phyloP scores from a whole-genome alignment of 2,888 invertebrate genomes.

The Julus scandinavius region DNA sequence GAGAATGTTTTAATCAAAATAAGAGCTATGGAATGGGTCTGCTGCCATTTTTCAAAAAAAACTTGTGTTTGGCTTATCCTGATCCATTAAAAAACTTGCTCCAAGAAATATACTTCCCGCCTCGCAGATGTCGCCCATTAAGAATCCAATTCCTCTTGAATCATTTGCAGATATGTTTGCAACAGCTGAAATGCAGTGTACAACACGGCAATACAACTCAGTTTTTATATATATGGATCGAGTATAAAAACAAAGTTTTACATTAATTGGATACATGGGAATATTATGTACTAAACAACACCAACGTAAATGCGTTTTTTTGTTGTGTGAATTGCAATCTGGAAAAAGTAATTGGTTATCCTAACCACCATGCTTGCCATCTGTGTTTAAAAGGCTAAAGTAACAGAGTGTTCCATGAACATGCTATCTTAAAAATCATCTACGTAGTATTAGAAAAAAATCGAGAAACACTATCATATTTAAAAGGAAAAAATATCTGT shows the following conservation, averaged over 20 bases:
- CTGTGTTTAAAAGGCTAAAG: too few relatives aligned
- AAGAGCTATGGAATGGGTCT: neutral
- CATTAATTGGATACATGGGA: neutral
- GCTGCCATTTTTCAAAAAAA: neutral
- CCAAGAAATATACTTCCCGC: neutral
- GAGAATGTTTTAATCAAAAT: slow-evolving; percentile 4
- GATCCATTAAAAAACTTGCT: slow-evolving; percentile 9
- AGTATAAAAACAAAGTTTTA: neutral
- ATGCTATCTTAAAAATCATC: too few relatives aligned
- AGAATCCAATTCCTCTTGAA: neutral
- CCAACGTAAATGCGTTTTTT: neutral
- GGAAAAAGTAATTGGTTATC: neutral
- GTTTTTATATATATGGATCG: too few relatives aligned
- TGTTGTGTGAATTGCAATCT: neutral
- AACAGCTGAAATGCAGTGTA: neutral
- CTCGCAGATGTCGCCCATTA: neutral
- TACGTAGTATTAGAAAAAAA: too few relatives aligned
- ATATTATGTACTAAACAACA: neutral
- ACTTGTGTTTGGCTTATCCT: neutral
- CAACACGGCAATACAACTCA: neutral
- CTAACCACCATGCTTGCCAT: neutral
- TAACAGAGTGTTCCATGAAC: too few relatives aligned
- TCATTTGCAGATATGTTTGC: neutral
- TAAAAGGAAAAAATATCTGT: too few relatives aligned
- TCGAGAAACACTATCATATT: too few relatives aligned